Base-by-base conservation (phyloP, 1,140 invertebrate species). In the Bombus impatiens region DNA sequence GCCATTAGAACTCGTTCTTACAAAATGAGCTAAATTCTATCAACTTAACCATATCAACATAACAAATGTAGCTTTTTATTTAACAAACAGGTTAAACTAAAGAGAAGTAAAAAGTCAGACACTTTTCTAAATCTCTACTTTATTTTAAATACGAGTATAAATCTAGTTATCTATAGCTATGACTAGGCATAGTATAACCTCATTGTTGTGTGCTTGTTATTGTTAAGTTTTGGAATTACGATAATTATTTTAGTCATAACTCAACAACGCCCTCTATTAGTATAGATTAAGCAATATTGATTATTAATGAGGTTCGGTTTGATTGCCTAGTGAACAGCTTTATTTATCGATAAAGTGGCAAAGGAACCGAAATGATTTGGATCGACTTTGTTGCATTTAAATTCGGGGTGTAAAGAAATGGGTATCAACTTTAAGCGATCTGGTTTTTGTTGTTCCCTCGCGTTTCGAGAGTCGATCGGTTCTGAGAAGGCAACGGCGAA, bases 401-500 rank as follows among this genome's bases (percentile, higher is more conserved):
- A 80, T 80, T 68, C 32, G 4, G 28, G 18, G 68, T 40, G 78
- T n/a, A 75, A 57, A 47, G 6, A 25, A 47, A 59, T 76, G n/a
- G 25, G 18, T 68, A 74, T 59, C 62, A 44, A 57, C 37, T 86
- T 68, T 59, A 67, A 79, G 47, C 32, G 59, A 57, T 15, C 22
- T 37, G 18, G 25, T 62, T 76, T 74, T 86, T 67, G 57, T 35
- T 72, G 47, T 53, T 53, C 42, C 12, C 53, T 76, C 78, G 70
- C 80, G 68, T 87, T 92, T 92, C 77, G 71, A 86, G 71, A 88
- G 87, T 53, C 90, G 91, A 94, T 92, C 91, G 89, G 87, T 93
- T 93, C 92, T 81, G 91, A 89, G 89, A 92, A 89, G 80, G 89
- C 89, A 91, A 92, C 91, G 85, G 57, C 78, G 80, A 86, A 90